Percentiles rank a stretch among this genome's conserved stretches.
Evolutionary conservation across 2,797 vertebrate species (phyloP).

Genomic region (Ambastaia sidthimunki): DNA sequence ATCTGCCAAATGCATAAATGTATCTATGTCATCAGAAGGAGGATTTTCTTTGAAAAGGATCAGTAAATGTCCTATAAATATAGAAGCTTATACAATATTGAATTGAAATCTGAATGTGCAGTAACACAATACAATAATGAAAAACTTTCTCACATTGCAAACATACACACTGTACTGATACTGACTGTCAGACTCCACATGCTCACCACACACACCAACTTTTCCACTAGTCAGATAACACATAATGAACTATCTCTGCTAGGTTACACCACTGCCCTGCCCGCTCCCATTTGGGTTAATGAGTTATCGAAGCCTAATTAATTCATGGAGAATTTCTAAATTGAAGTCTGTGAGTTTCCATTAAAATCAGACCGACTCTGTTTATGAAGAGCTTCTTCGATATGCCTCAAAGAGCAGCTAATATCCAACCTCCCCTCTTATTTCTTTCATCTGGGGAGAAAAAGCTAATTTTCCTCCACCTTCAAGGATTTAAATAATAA

Average conservation of each 20-base stretch:
- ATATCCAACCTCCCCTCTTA: slow-evolving; percentile 26
- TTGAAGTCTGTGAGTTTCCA: slow-evolving; percentile 57
- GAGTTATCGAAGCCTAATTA: slow-evolving; percentile 69
- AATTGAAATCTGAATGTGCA: too few species aligned
- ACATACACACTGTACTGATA: not conserved
- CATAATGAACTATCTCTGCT: slow-evolving; percentile 58
- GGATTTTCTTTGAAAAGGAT: not conserved
- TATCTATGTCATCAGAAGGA: not conserved
- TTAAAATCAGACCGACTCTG: slow-evolving; percentile 54
- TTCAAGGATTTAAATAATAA: slow-evolving; percentile 63
- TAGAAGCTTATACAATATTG: not conserved
- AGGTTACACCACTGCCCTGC: slow-evolving; percentile 44
- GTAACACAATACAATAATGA: not conserved
- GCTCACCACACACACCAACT: slow-evolving; percentile 4
- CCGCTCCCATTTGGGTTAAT: slow-evolving; percentile 57
- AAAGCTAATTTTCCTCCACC: slow-evolving; percentile 51
- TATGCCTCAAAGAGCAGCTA: slow-evolving; percentile 46
- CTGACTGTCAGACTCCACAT: slow-evolving; percentile 14
- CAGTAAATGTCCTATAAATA: not conserved
- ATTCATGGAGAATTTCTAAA: slow-evolving; percentile 58
- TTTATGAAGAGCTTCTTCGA: slow-evolving; percentile 66
- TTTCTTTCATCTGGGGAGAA: slow-evolving; percentile 52
- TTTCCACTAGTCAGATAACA: slow-evolving; percentile 51
- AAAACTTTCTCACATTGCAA: not conserved
- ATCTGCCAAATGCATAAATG: too few species aligned